Evolutionary conservation across 2,113 vertebrate genomes (phyloP).

Genomic region (Callithrix jacchus): DNA sequence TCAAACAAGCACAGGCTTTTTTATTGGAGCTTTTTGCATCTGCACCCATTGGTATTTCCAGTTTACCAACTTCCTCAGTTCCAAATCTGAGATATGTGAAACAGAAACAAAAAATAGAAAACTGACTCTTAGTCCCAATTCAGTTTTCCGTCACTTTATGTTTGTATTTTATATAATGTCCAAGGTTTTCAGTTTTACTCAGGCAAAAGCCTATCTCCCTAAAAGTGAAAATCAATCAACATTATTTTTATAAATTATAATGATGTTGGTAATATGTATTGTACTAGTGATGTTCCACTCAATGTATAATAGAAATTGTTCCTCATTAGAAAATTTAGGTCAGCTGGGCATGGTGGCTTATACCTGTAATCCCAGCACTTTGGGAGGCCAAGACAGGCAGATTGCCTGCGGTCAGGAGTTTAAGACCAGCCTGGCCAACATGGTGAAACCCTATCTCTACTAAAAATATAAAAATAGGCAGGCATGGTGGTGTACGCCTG

Average conservation of each 20-base stretch:
- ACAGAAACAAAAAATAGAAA: background rate
- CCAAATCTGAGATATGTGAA: background rate
- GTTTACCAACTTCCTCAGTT: background rate
- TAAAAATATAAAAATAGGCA: no score
- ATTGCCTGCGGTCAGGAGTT: no score
- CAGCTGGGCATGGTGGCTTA: fast-evolving
- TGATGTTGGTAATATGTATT: background rate
- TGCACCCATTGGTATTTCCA: background rate
- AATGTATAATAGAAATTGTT: background rate
- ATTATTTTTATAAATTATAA: constrained; percentile 23
- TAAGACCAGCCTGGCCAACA: no score
- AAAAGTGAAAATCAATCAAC: background rate
- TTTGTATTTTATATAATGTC: background rate
- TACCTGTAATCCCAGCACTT: no score
- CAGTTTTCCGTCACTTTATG: background rate
- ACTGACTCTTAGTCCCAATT: background rate
- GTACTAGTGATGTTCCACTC: background rate
- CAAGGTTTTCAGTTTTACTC: background rate
- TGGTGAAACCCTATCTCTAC: no score
- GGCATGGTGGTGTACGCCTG: no score
- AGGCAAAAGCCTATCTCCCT: background rate
- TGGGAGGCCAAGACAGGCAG: no score
- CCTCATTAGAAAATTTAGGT: constrained; percentile 1
- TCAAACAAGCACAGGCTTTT: background rate
- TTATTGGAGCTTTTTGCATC: background rate